A percentile compares a stretch with the other conserved stretches of the same genome.
phyloP scores from a whole-genome alignment of 2,888 invertebrate genomes.

The Pseudococcus longispinus region DNA sequence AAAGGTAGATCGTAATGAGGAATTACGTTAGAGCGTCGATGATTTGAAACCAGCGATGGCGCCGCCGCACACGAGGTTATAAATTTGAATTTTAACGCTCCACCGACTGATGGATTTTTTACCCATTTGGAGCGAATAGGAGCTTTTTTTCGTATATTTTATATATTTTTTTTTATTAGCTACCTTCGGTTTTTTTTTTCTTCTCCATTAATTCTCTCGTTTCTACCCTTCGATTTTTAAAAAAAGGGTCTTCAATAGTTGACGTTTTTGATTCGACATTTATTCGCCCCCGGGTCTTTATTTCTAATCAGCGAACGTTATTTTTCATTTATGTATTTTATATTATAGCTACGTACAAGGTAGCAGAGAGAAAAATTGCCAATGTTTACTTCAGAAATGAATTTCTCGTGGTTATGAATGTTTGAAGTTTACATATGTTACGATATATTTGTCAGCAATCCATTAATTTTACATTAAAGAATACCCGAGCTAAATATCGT shows the following conservation, averaged over 20 bases:
- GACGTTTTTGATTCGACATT: not conserved
- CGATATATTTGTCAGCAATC: constrained; percentile 11
- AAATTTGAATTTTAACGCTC: constrained; percentile 21
- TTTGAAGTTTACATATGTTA: constrained; percentile 10
- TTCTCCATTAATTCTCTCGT: not conserved
- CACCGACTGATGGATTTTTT: not conserved
- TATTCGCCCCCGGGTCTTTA: not conserved
- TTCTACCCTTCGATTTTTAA: not conserved
- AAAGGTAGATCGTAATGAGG: constrained; percentile 40
- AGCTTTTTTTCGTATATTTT: not conserved
- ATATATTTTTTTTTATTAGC: not conserved
- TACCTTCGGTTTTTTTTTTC: not conserved
- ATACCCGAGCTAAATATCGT: not conserved
- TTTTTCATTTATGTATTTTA: not conserved
- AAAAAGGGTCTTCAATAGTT: no score
- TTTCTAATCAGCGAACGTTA: not conserved
- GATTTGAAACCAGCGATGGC: constrained; percentile 16
- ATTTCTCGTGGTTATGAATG: not conserved
- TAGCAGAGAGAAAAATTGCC: not conserved
- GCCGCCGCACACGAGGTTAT: constrained; percentile 17
- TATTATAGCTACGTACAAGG: not conserved
- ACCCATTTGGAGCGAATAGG: not conserved
- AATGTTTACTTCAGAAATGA: not conserved
- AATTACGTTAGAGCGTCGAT: constrained; percentile 5
- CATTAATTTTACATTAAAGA: constrained; percentile 6